Evolutionary conservation across 1,140 invertebrate species (phyloP).

Genomic region (Sarcophaga bullata): DNA sequence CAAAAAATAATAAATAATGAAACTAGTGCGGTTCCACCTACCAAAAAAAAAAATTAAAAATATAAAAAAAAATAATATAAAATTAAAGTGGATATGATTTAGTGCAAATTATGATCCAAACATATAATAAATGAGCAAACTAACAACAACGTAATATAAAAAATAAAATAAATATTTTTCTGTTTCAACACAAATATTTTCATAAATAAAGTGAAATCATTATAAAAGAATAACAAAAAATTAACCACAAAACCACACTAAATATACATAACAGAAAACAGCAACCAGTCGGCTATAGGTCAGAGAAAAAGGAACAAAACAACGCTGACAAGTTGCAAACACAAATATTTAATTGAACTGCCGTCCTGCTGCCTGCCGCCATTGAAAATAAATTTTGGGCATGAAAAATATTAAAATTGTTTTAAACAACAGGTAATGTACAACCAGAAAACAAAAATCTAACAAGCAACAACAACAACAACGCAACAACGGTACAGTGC

Average conservation of each 20-base stretch:
- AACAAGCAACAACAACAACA: too few relatives aligned
- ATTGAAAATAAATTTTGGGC: conserved; percentile 1
- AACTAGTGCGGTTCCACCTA: conserved; percentile 55
- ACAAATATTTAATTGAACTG: conserved; percentile 25
- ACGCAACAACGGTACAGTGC: not conserved
- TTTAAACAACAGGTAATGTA: not conserved
- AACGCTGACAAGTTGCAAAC: not conserved
- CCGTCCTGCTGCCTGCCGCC: conserved; percentile 20
- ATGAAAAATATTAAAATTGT: conserved; percentile 18
- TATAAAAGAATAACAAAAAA: not conserved
- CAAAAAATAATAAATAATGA: not conserved
- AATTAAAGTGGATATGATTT: not conserved
- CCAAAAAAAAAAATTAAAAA: conserved; percentile 43
- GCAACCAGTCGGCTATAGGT: not conserved
- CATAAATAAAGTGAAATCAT: conserved; percentile 29
- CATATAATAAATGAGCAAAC: not conserved
- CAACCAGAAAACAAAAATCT: too few relatives aligned
- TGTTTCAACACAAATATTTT: not conserved
- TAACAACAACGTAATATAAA: not conserved
- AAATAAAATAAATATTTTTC: not conserved
- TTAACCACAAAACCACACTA: conserved; percentile 28
- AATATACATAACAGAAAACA: not conserved
- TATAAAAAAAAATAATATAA: conserved; percentile 45
- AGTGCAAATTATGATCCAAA: conserved; percentile 15
- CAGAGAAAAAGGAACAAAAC: not conserved